A percentile compares a stretch with the other conserved stretches of the same genome.
phyloP scores from a whole-genome alignment of 2,797 vertebrate genomes.

The Oophaga sylvatica region DNA sequence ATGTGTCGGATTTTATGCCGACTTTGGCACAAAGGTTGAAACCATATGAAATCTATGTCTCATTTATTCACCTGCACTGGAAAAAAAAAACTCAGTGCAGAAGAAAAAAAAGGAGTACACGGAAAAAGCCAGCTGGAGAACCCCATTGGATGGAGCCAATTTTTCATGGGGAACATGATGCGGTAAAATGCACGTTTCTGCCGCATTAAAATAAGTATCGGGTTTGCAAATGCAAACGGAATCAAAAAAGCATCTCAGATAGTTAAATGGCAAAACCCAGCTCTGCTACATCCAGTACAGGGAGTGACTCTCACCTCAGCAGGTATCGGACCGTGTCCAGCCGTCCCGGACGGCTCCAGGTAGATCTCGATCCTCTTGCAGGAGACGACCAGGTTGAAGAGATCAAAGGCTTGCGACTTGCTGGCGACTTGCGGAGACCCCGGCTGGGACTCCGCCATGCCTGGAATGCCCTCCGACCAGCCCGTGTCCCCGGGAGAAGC shows the following conservation, averaged over 20 bases:
- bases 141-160: too few species aligned
- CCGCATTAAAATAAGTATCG: too few species aligned
- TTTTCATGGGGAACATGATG: too few species aligned
- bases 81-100: too few species aligned
- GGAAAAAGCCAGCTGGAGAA: too few species aligned
- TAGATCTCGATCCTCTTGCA: constrained; percentile 90
- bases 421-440: constrained; percentile 66
- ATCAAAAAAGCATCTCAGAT: too few species aligned
- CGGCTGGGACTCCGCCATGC: constrained; percentile 57
- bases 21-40: too few species aligned
- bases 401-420: constrained; percentile 82
- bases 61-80: too few species aligned
- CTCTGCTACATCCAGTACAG: background rate
- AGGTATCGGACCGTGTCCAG: constrained; percentile 82
- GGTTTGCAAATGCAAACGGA: too few species aligned
- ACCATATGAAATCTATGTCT: too few species aligned
- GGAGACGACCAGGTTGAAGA: constrained; percentile 89
- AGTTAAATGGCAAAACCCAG: background rate
- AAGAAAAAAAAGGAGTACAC: too few species aligned
- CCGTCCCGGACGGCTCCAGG: constrained; percentile 85
- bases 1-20: background rate
- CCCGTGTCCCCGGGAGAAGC: constrained; percentile 55
- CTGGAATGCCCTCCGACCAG: constrained; percentile 59
- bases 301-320: constrained; percentile 77
- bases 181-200: too few species aligned